These are phyloP conservation scores for Drosophila pruinosa DNA, from an alignment of 1,140 invertebrate genomes.

Conservation along the genomic window DNA sequence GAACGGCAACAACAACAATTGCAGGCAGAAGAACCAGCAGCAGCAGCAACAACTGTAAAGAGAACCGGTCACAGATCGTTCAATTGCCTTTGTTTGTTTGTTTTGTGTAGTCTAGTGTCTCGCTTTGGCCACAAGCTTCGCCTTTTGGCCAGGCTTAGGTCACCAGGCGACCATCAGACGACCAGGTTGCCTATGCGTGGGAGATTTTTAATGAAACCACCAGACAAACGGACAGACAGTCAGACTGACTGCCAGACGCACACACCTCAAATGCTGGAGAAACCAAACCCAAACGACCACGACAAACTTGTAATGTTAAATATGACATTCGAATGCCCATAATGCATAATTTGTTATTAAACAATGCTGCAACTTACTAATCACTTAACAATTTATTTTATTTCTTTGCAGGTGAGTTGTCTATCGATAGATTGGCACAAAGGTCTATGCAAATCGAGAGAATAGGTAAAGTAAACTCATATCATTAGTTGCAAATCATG, in stretches of 20 bases:
- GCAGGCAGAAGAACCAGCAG: constrained; percentile 45
- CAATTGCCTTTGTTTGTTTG: constrained; percentile 68
- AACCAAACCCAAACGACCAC: constrained; percentile 24
- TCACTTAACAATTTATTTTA: constrained; percentile 19
- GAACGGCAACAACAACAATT: constrained; percentile 32
- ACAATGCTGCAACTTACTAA: constrained; percentile 11
- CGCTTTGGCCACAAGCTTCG: constrained; percentile 7
- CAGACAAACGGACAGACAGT: background rate
- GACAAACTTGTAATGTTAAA: constrained; percentile 29
- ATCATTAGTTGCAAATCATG: background rate
- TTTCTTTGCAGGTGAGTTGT: constrained; percentile 67
- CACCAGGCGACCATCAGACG: constrained; percentile 36
- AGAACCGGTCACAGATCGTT: constrained; percentile 64
- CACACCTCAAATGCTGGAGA: constrained; percentile 11
- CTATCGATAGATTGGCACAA: background rate
- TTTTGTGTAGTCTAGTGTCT: background rate
- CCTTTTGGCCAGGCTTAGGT: constrained; percentile 31
- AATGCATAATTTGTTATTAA: constrained; percentile 9
- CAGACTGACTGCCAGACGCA: constrained; percentile 14
- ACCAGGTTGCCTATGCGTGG: constrained; percentile 63
- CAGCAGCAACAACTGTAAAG: constrained; percentile 17
- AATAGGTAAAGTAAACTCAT: background rate
- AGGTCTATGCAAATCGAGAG: background rate
- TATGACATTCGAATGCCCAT: constrained; percentile 23
- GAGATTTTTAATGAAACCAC: constrained; percentile 63